Percentiles rank a stretch among this genome's conserved stretches.
Conservation (phyloP, 2,113 vertebrate genomes). For the Mustelus asterias region DNA sequence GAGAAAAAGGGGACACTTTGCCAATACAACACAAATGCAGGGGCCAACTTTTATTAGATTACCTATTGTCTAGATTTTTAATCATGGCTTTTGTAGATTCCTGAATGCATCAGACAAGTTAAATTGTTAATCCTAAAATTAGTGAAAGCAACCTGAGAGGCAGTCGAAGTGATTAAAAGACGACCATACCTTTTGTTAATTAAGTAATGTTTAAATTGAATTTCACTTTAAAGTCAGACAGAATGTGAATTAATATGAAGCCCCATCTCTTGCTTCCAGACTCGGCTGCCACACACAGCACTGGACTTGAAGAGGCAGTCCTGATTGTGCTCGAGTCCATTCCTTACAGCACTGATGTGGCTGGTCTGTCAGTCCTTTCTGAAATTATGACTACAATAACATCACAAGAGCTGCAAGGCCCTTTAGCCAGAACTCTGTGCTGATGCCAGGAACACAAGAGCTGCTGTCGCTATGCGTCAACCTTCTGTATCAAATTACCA, state of each 20-base stretch:
- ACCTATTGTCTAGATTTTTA: background rate
- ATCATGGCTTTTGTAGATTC: background rate
- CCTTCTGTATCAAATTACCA: background rate
- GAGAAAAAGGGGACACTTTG: background rate
- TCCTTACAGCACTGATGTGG: background rate
- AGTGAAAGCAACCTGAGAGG: background rate
- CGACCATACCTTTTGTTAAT: background rate
- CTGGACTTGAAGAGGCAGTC: background rate
- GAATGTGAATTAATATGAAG: background rate
- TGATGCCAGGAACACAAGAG: slow-evolving; percentile 4
- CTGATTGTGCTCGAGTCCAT: background rate
- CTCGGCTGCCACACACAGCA: background rate
- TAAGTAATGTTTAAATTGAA: background rate
- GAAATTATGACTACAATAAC: background rate
- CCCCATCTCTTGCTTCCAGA: background rate
- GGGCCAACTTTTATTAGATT: background rate
- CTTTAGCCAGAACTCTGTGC: background rate
- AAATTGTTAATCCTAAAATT: background rate
- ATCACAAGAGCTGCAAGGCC: slow-evolving; percentile 17
- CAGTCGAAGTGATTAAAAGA: background rate
- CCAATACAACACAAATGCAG: background rate
- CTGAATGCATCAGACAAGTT: background rate
- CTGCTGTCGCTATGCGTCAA: background rate
- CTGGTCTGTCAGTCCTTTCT: background rate
- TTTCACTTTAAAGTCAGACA: background rate